These are phyloP conservation scores for Chaetodon trifasciatus DNA, from an alignment of 2,797 vertebrate genomes.

Conservation along the genomic window DNA sequence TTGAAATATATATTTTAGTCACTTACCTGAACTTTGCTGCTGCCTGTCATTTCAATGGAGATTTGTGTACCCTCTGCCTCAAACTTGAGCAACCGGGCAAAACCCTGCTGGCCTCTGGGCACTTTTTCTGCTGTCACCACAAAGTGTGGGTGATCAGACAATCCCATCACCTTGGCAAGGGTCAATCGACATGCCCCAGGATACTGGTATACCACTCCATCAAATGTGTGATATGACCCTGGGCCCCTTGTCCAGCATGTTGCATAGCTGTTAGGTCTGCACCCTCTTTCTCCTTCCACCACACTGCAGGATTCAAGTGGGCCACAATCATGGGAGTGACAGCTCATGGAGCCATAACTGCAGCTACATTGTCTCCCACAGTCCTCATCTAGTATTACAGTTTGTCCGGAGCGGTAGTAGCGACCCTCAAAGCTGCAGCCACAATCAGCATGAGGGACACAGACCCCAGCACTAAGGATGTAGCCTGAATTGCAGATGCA, in stretches of 20 bases:
- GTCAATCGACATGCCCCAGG: conserved; percentile 10
- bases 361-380: conserved; percentile 78
- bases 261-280: conserved; percentile 64
- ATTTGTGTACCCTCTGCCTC: neutral
- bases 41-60: neutral
- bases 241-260: conserved; percentile 58
- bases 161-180: neutral
- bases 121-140: neutral
- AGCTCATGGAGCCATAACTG: neutral
- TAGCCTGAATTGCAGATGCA: conserved; percentile 80
- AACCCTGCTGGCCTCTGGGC: neutral
- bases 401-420: conserved; percentile 72
- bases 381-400: conserved; percentile 56
- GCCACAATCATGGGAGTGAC: neutral
- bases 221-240: conserved; percentile 11
- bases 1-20: neutral
- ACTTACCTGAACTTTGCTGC: neutral
- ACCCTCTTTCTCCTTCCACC: conserved; percentile 68
- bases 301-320: conserved; percentile 2
- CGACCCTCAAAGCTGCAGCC: conserved; percentile 78
- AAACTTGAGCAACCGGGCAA: neutral
- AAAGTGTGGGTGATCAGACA: neutral
- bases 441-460: conserved; percentile 71
- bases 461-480: conserved; percentile 73
- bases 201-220: conserved; percentile 10